A percentile compares a stretch with the other conserved stretches of the same genome.
phyloP scores from a whole-genome alignment of 2,888 invertebrate genomes.

The Leptopilina myrica region DNA sequence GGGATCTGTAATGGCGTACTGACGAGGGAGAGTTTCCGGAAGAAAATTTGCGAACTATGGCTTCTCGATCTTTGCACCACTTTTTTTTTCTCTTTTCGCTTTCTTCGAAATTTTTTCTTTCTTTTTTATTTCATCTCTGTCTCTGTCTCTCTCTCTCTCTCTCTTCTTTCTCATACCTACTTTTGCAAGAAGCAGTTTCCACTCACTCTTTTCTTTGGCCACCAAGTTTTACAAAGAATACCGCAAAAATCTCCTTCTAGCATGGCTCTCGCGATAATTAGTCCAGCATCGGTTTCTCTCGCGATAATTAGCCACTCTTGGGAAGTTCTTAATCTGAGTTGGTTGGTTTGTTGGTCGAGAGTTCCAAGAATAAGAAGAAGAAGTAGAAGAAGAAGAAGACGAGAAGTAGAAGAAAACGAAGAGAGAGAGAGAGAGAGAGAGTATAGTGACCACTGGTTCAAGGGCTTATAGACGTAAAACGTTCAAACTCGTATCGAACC shows the following conservation, averaged over 20 bases:
- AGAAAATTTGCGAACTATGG: conserved; percentile 39
- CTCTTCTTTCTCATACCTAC: background rate
- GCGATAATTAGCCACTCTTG: conserved; percentile 62
- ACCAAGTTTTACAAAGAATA: conserved; percentile 52
- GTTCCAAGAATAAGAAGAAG: conserved; percentile 46
- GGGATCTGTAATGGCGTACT: conserved; percentile 37
- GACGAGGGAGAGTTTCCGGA: conserved; percentile 40
- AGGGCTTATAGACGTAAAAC: conserved; percentile 56
- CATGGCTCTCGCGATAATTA: conserved; percentile 60
- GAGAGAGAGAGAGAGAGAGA: conserved; percentile 29
- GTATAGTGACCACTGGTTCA: conserved; percentile 51
- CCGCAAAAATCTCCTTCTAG: conserved; percentile 56
- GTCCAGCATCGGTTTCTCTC: conserved; percentile 59
- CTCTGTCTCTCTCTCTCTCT: background rate
- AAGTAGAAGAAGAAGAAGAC: conserved; percentile 42
- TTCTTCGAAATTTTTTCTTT: conserved; percentile 34
- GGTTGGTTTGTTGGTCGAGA: conserved; percentile 52
- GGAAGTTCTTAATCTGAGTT: conserved; percentile 60
- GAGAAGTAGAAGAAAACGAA: conserved; percentile 33
- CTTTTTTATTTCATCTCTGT: background rate
- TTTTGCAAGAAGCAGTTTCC: conserved; percentile 28
- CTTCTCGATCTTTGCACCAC: conserved; percentile 31
- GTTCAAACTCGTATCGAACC: conserved; percentile 51
- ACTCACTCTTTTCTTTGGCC: conserved; percentile 47
- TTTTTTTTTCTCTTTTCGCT: conserved; percentile 7